These are phyloP conservation scores for Pammene aurita DNA, from an alignment of 2,888 invertebrate species.

Conservation along the genomic window DNA sequence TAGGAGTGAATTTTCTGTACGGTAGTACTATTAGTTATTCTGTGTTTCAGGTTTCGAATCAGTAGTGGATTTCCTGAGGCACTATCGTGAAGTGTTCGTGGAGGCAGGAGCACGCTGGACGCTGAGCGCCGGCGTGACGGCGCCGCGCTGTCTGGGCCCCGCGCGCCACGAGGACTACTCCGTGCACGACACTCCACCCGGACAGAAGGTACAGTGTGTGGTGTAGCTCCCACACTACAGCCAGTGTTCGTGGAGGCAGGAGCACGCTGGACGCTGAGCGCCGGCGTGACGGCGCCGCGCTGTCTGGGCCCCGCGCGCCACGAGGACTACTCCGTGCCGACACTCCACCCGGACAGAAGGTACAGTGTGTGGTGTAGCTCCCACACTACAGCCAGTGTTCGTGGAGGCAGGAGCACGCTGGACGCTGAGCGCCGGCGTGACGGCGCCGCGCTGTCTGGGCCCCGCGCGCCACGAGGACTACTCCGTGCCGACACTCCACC, in stretches of 20 bases:
- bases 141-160: constrained; percentile 55
- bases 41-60: constrained; percentile 59
- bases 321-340: too few species aligned
- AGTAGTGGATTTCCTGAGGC: constrained; percentile 61
- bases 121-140: constrained; percentile 58
- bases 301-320: too few species aligned
- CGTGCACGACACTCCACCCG: constrained; percentile 76
- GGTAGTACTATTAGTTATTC: neutral
- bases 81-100: constrained; percentile 49
- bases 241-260: too few species aligned
- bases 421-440: constrained; percentile 60
- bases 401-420: constrained; percentile 53
- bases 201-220: constrained; percentile 49
- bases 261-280: too few species aligned
- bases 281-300: too few species aligned
- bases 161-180: constrained; percentile 66
- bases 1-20: too few species aligned
- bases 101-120: constrained; percentile 55
- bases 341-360: too few species aligned
- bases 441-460: constrained; percentile 56
- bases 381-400: too few species aligned
- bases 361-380: too few species aligned
- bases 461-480: constrained; percentile 60
- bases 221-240: too few species aligned
- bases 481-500: constrained; percentile 77